Conservation (phyloP, 2,888 invertebrate genomes). For the Ormyrus thymus region DNA sequence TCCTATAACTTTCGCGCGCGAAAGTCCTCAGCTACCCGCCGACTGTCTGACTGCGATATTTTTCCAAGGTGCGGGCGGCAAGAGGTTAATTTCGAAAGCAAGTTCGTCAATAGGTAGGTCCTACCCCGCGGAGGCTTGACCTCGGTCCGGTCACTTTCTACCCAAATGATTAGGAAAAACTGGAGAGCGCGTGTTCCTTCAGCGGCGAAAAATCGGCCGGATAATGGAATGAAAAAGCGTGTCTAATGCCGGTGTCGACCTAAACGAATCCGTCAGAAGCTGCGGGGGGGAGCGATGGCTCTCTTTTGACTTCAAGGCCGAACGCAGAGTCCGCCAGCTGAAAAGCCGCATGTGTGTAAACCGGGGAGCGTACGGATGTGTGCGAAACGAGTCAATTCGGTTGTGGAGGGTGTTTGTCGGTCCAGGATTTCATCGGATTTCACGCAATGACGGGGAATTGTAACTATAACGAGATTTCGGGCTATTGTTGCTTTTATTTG, state of each 20-base stretch:
- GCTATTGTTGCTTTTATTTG: no score
- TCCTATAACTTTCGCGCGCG: not conserved
- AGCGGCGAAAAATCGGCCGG: constrained; percentile 51
- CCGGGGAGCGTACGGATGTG: not conserved
- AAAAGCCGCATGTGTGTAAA: not conserved
- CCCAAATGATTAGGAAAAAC: constrained; percentile 34
- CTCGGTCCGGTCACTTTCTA: constrained; percentile 34
- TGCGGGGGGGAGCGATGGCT: constrained; percentile 58
- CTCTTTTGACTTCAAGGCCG: constrained; percentile 49
- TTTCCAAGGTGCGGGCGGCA: constrained; percentile 37
- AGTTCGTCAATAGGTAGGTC: constrained; percentile 52
- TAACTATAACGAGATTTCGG: no score
- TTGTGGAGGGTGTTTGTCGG: constrained; percentile 5
- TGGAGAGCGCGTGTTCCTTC: constrained; percentile 35
- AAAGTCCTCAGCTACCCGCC: constrained; percentile 33
- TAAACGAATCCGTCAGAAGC: constrained; percentile 70
- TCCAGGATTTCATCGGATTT: constrained; percentile 29
- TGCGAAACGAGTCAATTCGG: constrained; percentile 48
- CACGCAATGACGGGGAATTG: not conserved
- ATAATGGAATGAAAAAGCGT: constrained; percentile 67
- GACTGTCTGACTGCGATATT: constrained; percentile 39
- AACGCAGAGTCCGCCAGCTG: constrained; percentile 32
- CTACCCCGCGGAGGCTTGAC: constrained; percentile 8
- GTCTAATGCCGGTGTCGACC: constrained; percentile 68
- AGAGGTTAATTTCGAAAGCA: constrained; percentile 43